A percentile compares a stretch with the other conserved stretches of the same genome.
These are phyloP conservation scores for Drosophila sulfurigaster DNA, from an alignment of 1,140 invertebrate genomes.

Conservation along the genomic window DNA sequence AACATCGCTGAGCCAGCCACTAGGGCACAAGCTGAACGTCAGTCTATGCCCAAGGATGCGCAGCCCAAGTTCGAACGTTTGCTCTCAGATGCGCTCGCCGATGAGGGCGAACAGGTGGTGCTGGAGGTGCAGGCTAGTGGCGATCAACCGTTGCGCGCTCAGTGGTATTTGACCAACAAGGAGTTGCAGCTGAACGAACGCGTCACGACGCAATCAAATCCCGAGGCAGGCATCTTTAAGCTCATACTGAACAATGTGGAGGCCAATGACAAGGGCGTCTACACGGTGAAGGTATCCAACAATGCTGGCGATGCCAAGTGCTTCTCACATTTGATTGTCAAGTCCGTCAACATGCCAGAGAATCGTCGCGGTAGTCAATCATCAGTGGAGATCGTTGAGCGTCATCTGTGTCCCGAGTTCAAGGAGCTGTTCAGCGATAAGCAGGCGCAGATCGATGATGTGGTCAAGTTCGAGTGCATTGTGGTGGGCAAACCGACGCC, in stretches of 20 bases:
- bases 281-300: slow-evolving; percentile 91
- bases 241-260: slow-evolving; percentile 87
- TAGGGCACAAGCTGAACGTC: slow-evolving; percentile 70
- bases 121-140: slow-evolving; percentile 91
- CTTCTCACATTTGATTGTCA: slow-evolving; percentile 91
- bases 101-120: slow-evolving; percentile 89
- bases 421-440: slow-evolving; percentile 88
- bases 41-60: slow-evolving; percentile 81
- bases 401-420: slow-evolving; percentile 88
- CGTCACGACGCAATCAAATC: slow-evolving; percentile 85
- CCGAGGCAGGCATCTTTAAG: slow-evolving; percentile 86
- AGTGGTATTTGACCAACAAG: slow-evolving; percentile 91
- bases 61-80: slow-evolving; percentile 90
- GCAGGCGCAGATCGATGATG: slow-evolving; percentile 95
- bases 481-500: slow-evolving; percentile 92
- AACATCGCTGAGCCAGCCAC: slow-evolving; percentile 79
- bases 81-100: slow-evolving; percentile 88
- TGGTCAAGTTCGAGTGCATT: slow-evolving; percentile 91
- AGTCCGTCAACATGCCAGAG: slow-evolving; percentile 85
- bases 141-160: slow-evolving; percentile 90
- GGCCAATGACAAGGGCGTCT: slow-evolving; percentile 90
- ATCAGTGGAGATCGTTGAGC: slow-evolving; percentile 86
- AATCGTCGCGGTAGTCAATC: slow-evolving; percentile 67
- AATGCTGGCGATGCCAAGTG: slow-evolving; percentile 91
- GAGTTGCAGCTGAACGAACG: slow-evolving; percentile 86